Base-by-base conservation (phyloP, 2,113 vertebrate genomes). In the Kryptolebias marmoratus region DNA sequence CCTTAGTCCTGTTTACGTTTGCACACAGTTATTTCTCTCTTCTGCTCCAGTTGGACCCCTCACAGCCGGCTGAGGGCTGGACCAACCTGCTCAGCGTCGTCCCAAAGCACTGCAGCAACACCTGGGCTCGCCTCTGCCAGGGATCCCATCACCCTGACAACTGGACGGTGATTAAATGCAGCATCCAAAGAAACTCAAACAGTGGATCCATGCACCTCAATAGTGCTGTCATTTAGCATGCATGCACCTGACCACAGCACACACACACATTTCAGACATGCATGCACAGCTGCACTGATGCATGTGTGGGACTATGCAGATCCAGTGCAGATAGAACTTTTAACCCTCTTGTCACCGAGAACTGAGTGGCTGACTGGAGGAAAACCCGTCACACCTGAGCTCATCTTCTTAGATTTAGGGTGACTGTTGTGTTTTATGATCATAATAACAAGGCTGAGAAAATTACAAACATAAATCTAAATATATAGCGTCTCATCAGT, bases 71-170 rank as follows among this genome's bases (percentile, higher is more conserved):
- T 49, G 32, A 63, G 78, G 58, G 47, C 45, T 64, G 64, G 80
- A 63, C 77, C 79, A 64, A 64, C 69, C 18, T 59, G 65, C 59
- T 65, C 64, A 2, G 60, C 52, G 81, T 7, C 32, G 77, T 81
- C 79, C 73, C 12, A 57, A 50, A 85, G 73, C 80, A 86, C 70
- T 75, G 80, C 88, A 87, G 86, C 77, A 83, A 71, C 82, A 83
- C 73, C 84, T 77, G 71, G 81, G 63, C 32, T 65, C 64, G 47
- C 69, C 64, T 79, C 68, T 16, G 44, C 64, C 67, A 49, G 52
- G 15, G 65, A 66, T 71, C 71, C 54, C 3, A 53, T 74, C 55
- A 63, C 42, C 32, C 49, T 5, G 16, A 50, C 64, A 45, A 30
- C 60, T 67, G 22, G 16, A 28, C 54, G 70, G 62, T 32, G 75